A percentile compares a stretch with the other conserved stretches of the same genome.
These are phyloP conservation scores for Hippolais icterina DNA, from an alignment of 2,113 vertebrate species.

Conservation along the genomic window DNA sequence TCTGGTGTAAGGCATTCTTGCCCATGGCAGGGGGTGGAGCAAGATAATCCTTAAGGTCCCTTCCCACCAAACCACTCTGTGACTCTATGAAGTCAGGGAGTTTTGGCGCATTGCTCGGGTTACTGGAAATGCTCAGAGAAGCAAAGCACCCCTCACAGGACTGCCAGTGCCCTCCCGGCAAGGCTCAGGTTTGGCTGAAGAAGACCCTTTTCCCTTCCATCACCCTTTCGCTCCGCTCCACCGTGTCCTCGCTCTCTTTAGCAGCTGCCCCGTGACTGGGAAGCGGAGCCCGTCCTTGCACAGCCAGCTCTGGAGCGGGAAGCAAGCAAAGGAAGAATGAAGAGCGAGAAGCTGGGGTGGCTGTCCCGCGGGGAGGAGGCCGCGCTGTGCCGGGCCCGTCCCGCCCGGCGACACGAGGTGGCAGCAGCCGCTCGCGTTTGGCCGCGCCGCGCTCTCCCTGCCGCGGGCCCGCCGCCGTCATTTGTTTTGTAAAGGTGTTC, in stretches of 20 bases:
- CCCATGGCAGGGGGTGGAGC: not conserved
- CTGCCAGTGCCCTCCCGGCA: not conserved
- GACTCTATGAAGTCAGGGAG: not conserved
- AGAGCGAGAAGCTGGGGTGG: accelerated
- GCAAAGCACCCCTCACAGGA: not conserved
- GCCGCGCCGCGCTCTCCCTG: not conserved
- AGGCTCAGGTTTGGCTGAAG: not conserved
- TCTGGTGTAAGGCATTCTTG: not conserved
- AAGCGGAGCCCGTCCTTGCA: not conserved
- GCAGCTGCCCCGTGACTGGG: not conserved
- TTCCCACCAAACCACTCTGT: not conserved
- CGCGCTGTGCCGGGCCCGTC: not conserved
- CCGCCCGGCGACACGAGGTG: not conserved
- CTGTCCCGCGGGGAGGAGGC: no score
- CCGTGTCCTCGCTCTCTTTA: not conserved
- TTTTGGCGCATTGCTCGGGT: not conserved
- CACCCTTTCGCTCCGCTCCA: not conserved
- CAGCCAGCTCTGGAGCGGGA: not conserved
- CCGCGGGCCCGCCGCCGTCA: accelerated
- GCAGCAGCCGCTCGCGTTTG: not conserved
- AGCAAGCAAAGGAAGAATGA: not conserved
- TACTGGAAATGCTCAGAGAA: not conserved
- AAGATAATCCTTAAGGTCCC: not conserved
- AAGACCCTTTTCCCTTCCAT: not conserved
- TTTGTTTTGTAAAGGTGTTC: not conserved